Evolutionary conservation across 2,113 vertebrate species (phyloP).

Genomic region (Takifugu flavidus): DNA sequence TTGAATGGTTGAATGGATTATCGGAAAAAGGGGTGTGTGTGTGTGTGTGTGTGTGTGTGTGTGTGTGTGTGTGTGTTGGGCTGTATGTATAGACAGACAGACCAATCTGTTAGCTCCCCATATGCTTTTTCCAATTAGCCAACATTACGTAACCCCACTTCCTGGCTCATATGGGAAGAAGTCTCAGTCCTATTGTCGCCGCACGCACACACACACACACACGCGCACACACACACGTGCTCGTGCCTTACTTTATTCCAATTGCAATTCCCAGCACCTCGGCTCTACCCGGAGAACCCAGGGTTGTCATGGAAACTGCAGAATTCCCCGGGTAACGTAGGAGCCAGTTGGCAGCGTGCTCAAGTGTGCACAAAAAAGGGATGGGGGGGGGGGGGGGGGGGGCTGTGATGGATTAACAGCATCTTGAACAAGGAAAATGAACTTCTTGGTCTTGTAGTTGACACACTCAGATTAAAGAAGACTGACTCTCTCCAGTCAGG

Average conservation of each 20-base stretch:
- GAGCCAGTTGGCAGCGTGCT: conserved; percentile 53
- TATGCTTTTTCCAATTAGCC: conserved; percentile 37
- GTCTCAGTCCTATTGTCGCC: too few species aligned
- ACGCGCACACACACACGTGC: conserved; percentile 2
- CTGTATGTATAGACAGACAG: too few species aligned
- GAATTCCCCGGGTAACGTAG: conserved; percentile 62
- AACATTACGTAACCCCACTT: conserved; percentile 33
- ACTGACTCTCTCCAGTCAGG: too few species aligned
- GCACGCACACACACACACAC: conserved; percentile 2
- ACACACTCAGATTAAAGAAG: background rate
- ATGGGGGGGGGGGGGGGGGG: conserved; percentile 6
- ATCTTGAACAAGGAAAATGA: conserved; percentile 6
- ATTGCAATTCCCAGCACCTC: conserved; percentile 45
- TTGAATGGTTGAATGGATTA: too few species aligned
- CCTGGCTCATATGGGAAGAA: conserved; percentile 5
- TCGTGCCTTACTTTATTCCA: conserved; percentile 51
- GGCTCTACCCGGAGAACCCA: conserved; percentile 58
- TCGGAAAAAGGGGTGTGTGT: conserved; percentile 10
- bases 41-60: background rate
- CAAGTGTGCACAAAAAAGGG: conserved; percentile 21
- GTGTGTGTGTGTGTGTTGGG: background rate
- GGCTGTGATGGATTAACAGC: background rate
- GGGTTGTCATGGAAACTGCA: conserved; percentile 71
- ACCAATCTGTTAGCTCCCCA: conserved; percentile 34
- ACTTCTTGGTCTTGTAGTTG: conserved; percentile 1